These are phyloP conservation scores for Strigamia maritima DNA, from an alignment of 2,888 invertebrate species.

Conservation along the genomic window DNA sequence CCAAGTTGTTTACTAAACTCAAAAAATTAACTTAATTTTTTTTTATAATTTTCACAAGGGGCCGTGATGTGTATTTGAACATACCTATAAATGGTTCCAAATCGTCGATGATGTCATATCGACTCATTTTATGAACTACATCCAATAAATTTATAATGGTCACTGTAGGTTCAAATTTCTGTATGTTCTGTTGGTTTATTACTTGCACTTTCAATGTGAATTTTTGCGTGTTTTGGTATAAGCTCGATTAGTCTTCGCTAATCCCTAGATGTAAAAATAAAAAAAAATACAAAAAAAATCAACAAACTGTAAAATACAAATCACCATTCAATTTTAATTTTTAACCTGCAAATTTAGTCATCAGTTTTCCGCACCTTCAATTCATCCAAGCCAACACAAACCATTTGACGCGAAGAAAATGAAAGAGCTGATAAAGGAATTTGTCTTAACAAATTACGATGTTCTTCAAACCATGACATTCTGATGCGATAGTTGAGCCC, in stretches of 20 bases:
- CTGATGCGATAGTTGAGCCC: not conserved
- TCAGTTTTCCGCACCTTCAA: not conserved
- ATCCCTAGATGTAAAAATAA: too few species aligned
- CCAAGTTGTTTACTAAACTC: not conserved
- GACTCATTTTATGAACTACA: not conserved
- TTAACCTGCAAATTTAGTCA: not conserved
- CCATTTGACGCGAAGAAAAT: not conserved
- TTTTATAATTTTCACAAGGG: too few species aligned
- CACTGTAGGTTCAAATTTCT: not conserved
- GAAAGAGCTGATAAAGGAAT: not conserved
- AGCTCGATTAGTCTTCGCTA: not conserved
- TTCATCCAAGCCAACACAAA: not conserved
- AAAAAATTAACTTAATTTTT: not conserved
- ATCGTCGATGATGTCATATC: not conserved
- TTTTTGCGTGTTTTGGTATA: not conserved
- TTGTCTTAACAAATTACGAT: not conserved
- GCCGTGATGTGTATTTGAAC: too few species aligned
- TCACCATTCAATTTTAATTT: not conserved
- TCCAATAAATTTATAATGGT: not conserved
- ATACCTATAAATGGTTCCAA: not conserved
- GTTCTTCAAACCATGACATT: not conserved
- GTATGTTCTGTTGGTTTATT: not conserved
- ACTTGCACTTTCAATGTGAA: not conserved
- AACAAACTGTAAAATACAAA: not conserved
- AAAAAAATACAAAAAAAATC: not conserved